Evolutionary conservation across 1,140 invertebrate genomes (phyloP).

Genomic region (Onthophagus taurus): DNA sequence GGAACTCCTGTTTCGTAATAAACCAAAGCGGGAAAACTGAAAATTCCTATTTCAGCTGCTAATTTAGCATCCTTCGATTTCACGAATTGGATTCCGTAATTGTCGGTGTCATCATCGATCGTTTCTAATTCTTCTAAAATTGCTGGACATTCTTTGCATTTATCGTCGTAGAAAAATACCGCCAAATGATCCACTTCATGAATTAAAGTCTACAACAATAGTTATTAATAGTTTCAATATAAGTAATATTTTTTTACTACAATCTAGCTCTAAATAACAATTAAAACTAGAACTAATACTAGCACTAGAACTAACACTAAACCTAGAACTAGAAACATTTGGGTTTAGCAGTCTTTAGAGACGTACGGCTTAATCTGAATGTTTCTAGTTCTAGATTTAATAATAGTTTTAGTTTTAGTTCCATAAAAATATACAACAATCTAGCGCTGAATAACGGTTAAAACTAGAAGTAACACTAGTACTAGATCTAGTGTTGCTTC

Average conservation of each 20-base stretch:
- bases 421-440: too few species aligned
- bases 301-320: too few species aligned
- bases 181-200: constrained; percentile 85
- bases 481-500: too few species aligned
- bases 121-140: constrained; percentile 85
- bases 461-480: too few species aligned
- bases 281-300: too few species aligned
- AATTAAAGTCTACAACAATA: constrained; percentile 50
- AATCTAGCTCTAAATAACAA: neutral
- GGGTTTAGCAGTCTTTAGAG: too few species aligned
- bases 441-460: too few species aligned
- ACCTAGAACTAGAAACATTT: too few species aligned
- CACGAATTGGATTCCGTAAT: constrained; percentile 80
- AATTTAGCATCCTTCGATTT: constrained; percentile 84
- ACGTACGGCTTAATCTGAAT: too few species aligned
- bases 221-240: neutral
- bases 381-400: too few species aligned
- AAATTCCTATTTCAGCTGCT: constrained; percentile 84
- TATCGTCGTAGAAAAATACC: constrained; percentile 87
- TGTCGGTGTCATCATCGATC: constrained; percentile 88
- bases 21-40: constrained; percentile 80
- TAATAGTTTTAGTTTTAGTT: too few species aligned
- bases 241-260: neutral
- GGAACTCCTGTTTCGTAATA: constrained; percentile 90
- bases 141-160: constrained; percentile 69